A percentile compares a stretch with the other conserved stretches of the same genome.
Evolutionary conservation across 92 coral and sea anemone genomes (phyloP).

Genomic region (Muricea muricata): DNA sequence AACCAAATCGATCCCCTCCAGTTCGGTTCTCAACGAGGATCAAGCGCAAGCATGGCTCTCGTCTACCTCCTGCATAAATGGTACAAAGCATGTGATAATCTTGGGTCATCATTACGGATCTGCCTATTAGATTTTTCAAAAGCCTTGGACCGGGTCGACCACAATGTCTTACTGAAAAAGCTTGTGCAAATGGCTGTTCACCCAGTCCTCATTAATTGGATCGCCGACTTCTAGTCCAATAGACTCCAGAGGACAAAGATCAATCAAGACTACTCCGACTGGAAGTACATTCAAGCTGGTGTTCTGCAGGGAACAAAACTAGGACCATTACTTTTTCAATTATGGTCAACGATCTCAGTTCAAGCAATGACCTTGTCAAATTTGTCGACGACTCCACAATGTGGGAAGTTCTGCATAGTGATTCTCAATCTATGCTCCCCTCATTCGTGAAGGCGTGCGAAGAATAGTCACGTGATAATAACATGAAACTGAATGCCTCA

Average conservation of each 20-base stretch:
- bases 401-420: neutral
- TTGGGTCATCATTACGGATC: conserved; percentile 10
- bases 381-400: neutral
- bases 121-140: conserved; percentile 20
- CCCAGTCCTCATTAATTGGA: conserved; percentile 25
- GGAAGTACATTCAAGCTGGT: neutral
- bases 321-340: neutral
- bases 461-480: conserved; percentile 7
- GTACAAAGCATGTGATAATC: conserved; percentile 16
- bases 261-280: neutral
- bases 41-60: conserved; percentile 41
- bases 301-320: neutral
- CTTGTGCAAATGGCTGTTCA: conserved; percentile 9
- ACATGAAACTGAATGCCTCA: conserved; percentile 34
- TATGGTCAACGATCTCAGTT: neutral
- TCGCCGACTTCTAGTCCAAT: conserved; percentile 5
- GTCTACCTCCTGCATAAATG: conserved; percentile 37
- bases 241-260: conserved; percentile 1
- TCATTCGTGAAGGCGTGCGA: neutral
- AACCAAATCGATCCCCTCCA: conserved; percentile 32
- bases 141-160: conserved; percentile 1
- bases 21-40: conserved; percentile 31
- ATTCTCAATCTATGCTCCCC: neutral
- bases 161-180: neutral
- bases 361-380: neutral